A percentile compares a stretch with the other conserved stretches of the same genome.
Evolutionary conservation across 2,797 vertebrate species (phyloP).

Genomic region (Hapalemur alaotrensis): DNA sequence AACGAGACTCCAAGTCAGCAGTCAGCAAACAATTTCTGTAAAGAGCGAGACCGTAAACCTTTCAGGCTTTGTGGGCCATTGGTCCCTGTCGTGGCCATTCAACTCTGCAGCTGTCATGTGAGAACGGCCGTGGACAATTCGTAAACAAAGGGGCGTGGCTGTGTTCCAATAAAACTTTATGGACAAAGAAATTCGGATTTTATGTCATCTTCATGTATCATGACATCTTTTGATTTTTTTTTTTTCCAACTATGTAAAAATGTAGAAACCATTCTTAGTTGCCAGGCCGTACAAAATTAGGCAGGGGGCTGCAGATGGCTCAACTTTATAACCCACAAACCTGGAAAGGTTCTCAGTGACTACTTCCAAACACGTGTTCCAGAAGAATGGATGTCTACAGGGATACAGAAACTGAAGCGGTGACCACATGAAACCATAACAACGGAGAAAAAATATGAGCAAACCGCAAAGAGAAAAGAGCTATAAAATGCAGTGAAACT

Average conservation of each 20-base stretch:
- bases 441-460: background rate
- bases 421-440: background rate
- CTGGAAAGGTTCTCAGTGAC: background rate
- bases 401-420: background rate
- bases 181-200: background rate
- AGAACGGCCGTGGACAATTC: background rate
- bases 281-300: background rate
- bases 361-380: background rate
- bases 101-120: rapidly evolving
- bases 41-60: constrained; percentile 39
- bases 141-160: background rate
- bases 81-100: background rate
- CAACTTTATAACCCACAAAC: background rate
- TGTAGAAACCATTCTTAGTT: background rate
- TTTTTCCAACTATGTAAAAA: background rate
- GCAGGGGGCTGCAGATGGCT: no score
- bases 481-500: background rate
- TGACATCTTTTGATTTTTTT: background rate
- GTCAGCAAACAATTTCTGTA: background rate
- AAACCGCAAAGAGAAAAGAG: background rate
- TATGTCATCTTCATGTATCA: background rate
- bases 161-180: constrained; percentile 17
- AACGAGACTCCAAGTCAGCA: background rate
- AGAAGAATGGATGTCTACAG: background rate
- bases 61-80: background rate